phyloP scores from a whole-genome alignment of 2,113 vertebrate genomes.

The Zosterops japonicus region DNA sequence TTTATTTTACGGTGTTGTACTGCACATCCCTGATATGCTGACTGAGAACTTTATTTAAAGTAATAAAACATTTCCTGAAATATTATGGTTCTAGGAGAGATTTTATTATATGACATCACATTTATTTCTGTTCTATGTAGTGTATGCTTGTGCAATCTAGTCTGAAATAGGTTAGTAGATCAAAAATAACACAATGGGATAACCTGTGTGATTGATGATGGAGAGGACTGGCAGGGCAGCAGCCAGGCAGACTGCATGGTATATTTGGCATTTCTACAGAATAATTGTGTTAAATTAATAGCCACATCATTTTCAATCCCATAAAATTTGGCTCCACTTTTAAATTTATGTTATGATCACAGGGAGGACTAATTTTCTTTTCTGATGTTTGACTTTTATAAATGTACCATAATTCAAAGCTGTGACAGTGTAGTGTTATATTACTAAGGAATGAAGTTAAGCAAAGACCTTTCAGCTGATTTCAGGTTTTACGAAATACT shows the following conservation, averaged over 20 bases:
- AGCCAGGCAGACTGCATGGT: not conserved
- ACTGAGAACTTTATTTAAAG: not conserved
- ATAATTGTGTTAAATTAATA: not conserved
- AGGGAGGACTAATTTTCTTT: constrained; percentile 15
- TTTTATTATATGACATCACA: not conserved
- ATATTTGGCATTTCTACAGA: not conserved
- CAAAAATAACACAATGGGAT: not conserved
- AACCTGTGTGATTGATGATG: not conserved
- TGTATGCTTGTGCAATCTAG: not conserved
- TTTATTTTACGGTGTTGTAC: not conserved
- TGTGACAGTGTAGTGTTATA: not conserved
- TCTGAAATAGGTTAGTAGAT: not conserved
- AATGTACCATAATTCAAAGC: not conserved
- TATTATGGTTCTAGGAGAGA: not conserved
- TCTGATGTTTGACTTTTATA: constrained; percentile 17
- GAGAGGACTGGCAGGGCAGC: not conserved
- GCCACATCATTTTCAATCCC: not conserved
- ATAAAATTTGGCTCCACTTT: not conserved
- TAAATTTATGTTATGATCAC: not conserved
- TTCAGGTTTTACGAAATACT: not conserved
- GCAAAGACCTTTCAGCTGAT: not conserved
- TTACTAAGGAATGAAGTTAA: not conserved
- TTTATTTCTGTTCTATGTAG: not conserved
- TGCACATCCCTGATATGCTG: not conserved
- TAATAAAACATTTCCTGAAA: not conserved